Conservation (phyloP, 1,140 invertebrate species). For the Eumeta japonica region DNA sequence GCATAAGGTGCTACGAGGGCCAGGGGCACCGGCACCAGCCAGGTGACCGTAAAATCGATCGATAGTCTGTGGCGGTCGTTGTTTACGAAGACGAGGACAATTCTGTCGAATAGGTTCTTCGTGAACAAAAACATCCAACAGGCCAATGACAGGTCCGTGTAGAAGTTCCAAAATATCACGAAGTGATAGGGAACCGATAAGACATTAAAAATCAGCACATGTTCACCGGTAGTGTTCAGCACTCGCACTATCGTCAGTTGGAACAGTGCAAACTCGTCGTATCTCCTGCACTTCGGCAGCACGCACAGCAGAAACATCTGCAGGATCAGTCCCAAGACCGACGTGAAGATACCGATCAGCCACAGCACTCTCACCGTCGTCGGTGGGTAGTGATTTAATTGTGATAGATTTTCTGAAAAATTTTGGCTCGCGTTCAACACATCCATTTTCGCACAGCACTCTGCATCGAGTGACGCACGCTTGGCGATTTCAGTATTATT, state of each 20-base stretch:
- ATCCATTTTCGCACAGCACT: too few species aligned
- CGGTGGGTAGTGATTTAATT: too few species aligned
- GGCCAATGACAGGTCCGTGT: slow-evolving; percentile 21
- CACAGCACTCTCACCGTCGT: too few species aligned
- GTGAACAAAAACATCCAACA: slow-evolving; percentile 31
- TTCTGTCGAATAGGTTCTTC: slow-evolving; percentile 29
- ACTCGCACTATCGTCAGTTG: slow-evolving; percentile 23
- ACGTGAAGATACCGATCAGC: slow-evolving; percentile 19
- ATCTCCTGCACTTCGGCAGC: slow-evolving; percentile 20
- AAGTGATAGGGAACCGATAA: not conserved
- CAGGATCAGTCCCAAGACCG: slow-evolving; percentile 13
- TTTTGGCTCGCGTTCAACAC: too few species aligned
- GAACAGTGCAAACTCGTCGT: slow-evolving; percentile 25
- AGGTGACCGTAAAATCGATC: slow-evolving; percentile 10
- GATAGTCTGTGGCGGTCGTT: slow-evolving; percentile 12
- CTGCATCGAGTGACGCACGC: too few species aligned
- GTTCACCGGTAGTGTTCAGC: slow-evolving; percentile 21
- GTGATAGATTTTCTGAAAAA: too few species aligned
- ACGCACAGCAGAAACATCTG: slow-evolving; percentile 15
- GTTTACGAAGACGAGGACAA: slow-evolving; percentile 22
- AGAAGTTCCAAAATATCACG: slow-evolving; percentile 13
- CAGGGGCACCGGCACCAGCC: slow-evolving; percentile 16
- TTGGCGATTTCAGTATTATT: too few species aligned
- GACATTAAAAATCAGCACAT: slow-evolving; percentile 11
- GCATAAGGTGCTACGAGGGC: slow-evolving; percentile 17